phyloP scores from a whole-genome alignment of 2,888 invertebrate species.

The Lasioglossum calceatum region DNA sequence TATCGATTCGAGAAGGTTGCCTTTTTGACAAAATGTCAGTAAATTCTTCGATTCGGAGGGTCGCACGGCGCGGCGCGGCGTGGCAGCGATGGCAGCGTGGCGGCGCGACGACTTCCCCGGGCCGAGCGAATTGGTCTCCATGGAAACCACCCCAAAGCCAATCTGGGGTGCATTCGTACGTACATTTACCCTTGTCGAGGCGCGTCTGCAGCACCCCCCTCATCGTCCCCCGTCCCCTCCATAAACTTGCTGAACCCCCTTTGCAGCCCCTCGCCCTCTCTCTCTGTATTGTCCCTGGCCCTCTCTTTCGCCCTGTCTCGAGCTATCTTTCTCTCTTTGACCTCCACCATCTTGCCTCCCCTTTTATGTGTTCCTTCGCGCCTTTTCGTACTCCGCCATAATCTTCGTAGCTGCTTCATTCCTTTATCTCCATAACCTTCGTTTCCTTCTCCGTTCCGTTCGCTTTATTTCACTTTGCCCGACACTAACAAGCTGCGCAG shows the following conservation, averaged over 20 bases:
- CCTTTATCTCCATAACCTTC: conserved; percentile 18
- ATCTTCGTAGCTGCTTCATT: conserved; percentile 22
- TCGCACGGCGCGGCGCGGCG: conserved; percentile 47
- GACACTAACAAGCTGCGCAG: neutral
- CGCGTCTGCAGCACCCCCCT: conserved; percentile 68
- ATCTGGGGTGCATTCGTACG: conserved; percentile 81
- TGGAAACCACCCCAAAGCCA: conserved; percentile 80
- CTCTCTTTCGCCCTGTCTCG: conserved; percentile 12
- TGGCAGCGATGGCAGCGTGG: conserved; percentile 27
- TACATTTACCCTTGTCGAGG: conserved; percentile 79
- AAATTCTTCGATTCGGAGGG: neutral
- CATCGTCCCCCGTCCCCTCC: conserved; percentile 28
- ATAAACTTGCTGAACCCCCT: conserved; percentile 54
- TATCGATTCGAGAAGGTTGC: neutral
- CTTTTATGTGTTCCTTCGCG: neutral
- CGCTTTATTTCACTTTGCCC: neutral
- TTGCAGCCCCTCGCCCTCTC: conserved; percentile 26
- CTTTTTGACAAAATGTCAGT: neutral
- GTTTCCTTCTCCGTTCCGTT: neutral
- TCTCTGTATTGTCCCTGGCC: conserved; percentile 21
- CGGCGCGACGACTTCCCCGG: conserved; percentile 77
- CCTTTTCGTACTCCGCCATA: neutral
- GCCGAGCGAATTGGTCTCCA: conserved; percentile 78
- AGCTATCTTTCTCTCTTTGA: conserved; percentile 33
- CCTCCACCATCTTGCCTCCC: conserved; percentile 19